Conservation (phyloP, 2,888 invertebrate genomes). For the Teleogryllus oceanicus region DNA sequence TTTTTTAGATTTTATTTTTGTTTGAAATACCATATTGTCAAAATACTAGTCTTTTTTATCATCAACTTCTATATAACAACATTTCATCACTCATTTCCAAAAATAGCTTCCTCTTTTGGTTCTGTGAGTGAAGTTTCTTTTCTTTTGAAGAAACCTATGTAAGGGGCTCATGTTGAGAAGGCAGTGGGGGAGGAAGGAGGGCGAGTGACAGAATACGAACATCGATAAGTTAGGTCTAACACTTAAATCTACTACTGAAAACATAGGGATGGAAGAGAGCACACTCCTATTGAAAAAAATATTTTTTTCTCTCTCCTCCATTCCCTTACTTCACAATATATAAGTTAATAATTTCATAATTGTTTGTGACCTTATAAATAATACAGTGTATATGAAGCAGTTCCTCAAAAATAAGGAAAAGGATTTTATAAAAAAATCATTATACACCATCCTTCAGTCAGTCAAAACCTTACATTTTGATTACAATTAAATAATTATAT, state of each 20-base stretch:
- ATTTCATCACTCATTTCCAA: constrained; percentile 32
- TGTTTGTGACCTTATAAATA: constrained; percentile 10
- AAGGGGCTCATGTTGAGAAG: constrained; percentile 11
- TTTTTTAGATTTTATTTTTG: constrained; percentile 23
- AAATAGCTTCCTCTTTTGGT: constrained; percentile 30
- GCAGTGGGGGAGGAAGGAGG: constrained; percentile 18
- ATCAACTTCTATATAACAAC: constrained; percentile 25
- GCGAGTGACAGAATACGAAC: constrained; percentile 18
- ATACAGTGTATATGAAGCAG: constrained; percentile 18
- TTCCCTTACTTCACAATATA: not conserved
- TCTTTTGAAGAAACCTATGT: constrained; percentile 10
- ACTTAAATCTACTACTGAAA: constrained; percentile 22
- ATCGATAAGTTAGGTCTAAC: constrained; percentile 4
- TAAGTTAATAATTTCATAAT: constrained; percentile 21
- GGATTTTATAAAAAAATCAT: constrained; percentile 2
- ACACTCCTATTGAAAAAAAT: constrained; percentile 20
- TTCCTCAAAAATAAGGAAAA: not conserved
- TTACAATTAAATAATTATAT: not conserved
- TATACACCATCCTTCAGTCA: not conserved
- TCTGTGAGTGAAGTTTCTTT: constrained; percentile 23
- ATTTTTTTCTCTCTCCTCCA: not conserved
- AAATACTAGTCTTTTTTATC: constrained; percentile 33
- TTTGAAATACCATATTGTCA: constrained; percentile 34
- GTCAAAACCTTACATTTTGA: constrained; percentile 3
- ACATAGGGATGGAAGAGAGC: not conserved